phyloP scores from a whole-genome alignment of 1,140 invertebrate genomes.

The Episyrphus balteatus region DNA sequence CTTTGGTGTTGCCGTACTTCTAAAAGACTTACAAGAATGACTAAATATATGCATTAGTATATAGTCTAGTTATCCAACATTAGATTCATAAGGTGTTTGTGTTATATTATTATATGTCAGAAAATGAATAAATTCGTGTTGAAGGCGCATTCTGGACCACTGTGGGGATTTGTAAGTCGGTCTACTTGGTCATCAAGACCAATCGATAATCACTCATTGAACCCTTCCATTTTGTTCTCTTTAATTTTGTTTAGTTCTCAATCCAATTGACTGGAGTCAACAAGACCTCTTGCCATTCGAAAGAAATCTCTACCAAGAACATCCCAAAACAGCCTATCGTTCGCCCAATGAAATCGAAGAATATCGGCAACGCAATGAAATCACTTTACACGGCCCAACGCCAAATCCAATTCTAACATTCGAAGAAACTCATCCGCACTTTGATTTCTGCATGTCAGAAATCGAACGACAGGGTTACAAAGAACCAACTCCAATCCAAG shows the following conservation, averaged over 20 bases:
- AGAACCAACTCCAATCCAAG: constrained; percentile 71
- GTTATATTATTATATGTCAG: no score
- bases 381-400: constrained; percentile 64
- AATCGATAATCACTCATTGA: no score
- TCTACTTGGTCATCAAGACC: no score
- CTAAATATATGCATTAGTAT: no score
- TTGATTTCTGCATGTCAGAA: constrained; percentile 53
- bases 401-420: constrained; percentile 68
- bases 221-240: no score
- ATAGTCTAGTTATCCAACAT: no score
- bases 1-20: no score
- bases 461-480: constrained; percentile 54
- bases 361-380: constrained; percentile 60
- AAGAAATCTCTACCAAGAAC: constrained; percentile 85
- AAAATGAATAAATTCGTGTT: no score
- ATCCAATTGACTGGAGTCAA: constrained; percentile 30
- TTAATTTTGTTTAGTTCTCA: constrained; percentile 9
- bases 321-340: constrained; percentile 55
- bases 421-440: constrained; percentile 65
- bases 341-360: constrained; percentile 61
- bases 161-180: no score
- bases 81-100: no score
- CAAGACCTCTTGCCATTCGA: constrained; percentile 71
- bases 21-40: no score
- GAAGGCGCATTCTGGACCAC: no score